phyloP scores from a whole-genome alignment of 1,140 invertebrate genomes.

The Nomia melanderi region DNA sequence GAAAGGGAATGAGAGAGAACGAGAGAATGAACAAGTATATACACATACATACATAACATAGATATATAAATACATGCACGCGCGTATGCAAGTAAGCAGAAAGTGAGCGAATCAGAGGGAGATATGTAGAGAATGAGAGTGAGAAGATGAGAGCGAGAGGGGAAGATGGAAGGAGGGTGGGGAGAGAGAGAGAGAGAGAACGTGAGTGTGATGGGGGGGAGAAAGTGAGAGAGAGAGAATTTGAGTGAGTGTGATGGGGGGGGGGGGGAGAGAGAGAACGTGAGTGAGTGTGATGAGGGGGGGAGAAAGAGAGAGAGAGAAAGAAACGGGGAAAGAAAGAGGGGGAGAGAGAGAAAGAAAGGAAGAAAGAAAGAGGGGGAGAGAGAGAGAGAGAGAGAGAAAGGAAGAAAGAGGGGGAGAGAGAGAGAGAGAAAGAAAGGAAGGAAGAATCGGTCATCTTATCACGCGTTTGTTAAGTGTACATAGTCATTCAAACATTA shows the following conservation, averaged over 20 bases:
- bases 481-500: conserved; percentile 16
- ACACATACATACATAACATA: conserved; percentile 21
- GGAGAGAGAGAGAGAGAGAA: background rate
- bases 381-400: conserved; percentile 1
- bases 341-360: background rate
- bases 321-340: background rate
- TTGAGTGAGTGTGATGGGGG: no score
- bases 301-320: background rate
- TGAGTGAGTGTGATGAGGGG: no score
- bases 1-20: background rate
- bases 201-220: no score
- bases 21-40: background rate
- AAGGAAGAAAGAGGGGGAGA: no score
- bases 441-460: background rate
- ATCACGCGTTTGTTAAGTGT: conserved; percentile 10
- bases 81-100: background rate
- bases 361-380: background rate
- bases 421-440: background rate
- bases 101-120: no score
- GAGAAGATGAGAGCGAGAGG: background rate
- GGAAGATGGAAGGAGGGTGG: background rate
- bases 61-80: conserved; percentile 5
- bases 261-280: background rate
- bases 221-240: background rate
- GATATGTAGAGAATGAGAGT: background rate